Evolutionary conservation across 1,140 invertebrate genomes (phyloP).

Genomic region (Pristionchus pacificus): DNA sequence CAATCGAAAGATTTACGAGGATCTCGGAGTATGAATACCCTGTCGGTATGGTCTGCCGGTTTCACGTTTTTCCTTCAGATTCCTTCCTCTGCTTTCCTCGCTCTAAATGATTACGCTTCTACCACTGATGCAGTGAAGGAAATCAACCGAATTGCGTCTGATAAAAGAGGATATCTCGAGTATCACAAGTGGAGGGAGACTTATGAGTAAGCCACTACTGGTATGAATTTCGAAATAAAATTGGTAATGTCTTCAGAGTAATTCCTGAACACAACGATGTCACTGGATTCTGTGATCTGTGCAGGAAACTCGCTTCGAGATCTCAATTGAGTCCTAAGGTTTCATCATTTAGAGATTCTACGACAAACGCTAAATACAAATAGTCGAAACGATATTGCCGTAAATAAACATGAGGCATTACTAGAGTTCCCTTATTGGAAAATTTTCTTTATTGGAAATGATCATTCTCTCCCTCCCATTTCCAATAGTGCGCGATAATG

Average conservation of each 20-base stretch:
- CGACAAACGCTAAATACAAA: too few species aligned
- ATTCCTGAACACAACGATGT: constrained; percentile 16
- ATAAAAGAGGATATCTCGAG: constrained; percentile 23
- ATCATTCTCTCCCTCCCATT: too few species aligned
- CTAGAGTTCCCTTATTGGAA: too few species aligned
- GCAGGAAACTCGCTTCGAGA: constrained; percentile 12
- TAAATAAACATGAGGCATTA: too few species aligned
- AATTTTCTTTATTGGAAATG: too few species aligned
- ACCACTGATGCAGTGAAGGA: constrained; percentile 20
- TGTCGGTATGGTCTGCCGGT: neutral
- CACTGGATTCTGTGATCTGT: constrained; percentile 29
- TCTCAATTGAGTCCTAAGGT: neutral
- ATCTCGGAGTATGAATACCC: constrained; percentile 12
- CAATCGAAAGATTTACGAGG: constrained; percentile 28
- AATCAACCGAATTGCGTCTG: constrained; percentile 10
- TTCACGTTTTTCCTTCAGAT: constrained; percentile 4
- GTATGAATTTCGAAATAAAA: neutral
- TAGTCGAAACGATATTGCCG: too few species aligned
- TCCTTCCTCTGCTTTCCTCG: constrained; percentile 30
- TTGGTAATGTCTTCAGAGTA: constrained; percentile 11
- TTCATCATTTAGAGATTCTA: neutral
- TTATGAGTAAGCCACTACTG: constrained; percentile 13
- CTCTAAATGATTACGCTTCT: constrained; percentile 25
- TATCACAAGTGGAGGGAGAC: constrained; percentile 34
- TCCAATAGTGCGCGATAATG: too few species aligned